phyloP scores from a whole-genome alignment of 64 coral and sea anemone species.

The Dendrophyllia cribrosa region DNA sequence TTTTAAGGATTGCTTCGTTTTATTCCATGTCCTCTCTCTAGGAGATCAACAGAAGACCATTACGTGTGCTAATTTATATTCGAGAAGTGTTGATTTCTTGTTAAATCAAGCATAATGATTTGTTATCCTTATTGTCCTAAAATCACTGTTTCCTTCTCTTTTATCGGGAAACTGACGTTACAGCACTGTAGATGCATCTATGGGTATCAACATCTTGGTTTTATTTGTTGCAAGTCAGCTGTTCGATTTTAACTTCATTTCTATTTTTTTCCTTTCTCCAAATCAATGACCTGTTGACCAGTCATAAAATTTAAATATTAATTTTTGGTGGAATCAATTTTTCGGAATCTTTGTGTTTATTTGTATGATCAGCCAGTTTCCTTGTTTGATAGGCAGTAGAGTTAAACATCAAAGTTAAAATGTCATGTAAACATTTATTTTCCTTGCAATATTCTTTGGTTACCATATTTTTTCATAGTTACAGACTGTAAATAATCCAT shows the following conservation, averaged over 20 bases:
- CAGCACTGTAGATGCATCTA: too few relatives aligned
- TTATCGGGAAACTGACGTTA: not conserved
- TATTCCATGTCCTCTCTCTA: not conserved
- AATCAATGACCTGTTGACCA: slow-evolving; percentile 22
- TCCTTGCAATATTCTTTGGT: too few relatives aligned
- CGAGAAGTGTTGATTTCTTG: not conserved
- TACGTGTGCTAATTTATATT: not conserved
- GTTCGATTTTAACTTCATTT: not conserved
- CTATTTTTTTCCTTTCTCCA: not conserved
- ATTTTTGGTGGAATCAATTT: not conserved
- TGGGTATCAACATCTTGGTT: not conserved
- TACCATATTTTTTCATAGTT: too few relatives aligned
- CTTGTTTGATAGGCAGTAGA: not conserved
- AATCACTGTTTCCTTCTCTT: not conserved
- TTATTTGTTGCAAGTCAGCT: not conserved
- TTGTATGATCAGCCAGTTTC: not conserved
- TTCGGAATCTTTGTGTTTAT: not conserved
- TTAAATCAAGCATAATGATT: not conserved
- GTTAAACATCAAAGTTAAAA: too few relatives aligned
- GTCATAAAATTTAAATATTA: slow-evolving; percentile 15
- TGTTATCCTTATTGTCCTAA: not conserved
- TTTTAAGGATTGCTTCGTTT: not conserved
- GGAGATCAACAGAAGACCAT: not conserved
- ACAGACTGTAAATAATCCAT: too few relatives aligned
- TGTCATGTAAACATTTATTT: too few relatives aligned